Conservation (phyloP, 1,140 invertebrate genomes). For the Nasonia longicornis region DNA sequence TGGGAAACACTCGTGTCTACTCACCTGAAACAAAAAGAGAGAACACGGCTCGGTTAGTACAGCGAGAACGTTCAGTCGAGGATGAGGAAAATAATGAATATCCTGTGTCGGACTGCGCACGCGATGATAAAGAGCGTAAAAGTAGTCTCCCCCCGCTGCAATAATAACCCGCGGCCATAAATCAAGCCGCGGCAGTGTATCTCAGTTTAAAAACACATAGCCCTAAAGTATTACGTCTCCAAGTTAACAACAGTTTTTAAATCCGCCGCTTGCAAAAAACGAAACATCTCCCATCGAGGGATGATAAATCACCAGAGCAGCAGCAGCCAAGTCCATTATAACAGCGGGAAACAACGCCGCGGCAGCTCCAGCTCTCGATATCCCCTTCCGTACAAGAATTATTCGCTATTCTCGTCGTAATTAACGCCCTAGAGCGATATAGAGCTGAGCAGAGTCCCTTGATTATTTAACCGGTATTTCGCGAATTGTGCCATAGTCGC, state of each 20-base stretch:
- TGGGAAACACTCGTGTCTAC: not conserved
- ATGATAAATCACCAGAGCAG: not conserved
- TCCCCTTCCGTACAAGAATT: not conserved
- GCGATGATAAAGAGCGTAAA: not conserved
- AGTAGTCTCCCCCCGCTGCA: not conserved
- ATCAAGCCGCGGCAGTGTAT: not conserved
- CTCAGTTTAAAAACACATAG: not conserved
- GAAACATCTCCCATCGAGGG: not conserved
- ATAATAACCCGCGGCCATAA: not conserved
- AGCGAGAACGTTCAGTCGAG: not conserved
- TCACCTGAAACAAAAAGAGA: slow-evolving; percentile 39
- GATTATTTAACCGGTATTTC: slow-evolving; percentile 25
- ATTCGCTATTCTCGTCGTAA: not conserved
- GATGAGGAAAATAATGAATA: not conserved
- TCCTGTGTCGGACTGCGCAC: not conserved
- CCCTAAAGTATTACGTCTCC: not conserved
- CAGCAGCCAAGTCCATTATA: not conserved
- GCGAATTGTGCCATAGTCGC: not conserved
- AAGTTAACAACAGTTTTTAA: not conserved
- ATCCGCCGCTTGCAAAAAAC: not conserved
- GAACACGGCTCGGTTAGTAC: not conserved
- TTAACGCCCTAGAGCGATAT: not conserved
- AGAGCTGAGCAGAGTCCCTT: not conserved
- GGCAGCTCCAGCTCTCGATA: not conserved
- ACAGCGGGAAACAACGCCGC: not conserved